Percentiles rank a stretch among this genome's conserved stretches.
Conservation (phyloP, 2,797 vertebrate species). For the Anabas testudineus region DNA sequence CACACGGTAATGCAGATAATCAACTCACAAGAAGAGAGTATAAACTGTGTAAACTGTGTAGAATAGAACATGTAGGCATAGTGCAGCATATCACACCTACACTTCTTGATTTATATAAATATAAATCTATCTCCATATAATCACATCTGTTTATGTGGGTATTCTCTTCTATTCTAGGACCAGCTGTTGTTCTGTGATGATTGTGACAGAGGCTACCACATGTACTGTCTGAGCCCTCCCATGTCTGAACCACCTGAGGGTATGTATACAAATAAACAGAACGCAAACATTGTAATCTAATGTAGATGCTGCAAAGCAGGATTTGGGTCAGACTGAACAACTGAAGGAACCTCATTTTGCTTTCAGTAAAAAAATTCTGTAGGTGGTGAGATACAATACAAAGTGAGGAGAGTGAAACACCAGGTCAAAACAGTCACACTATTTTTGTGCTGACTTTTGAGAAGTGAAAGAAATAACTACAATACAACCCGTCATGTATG, state of each 20-base stretch:
- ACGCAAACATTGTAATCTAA: too few species aligned
- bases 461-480: not conserved
- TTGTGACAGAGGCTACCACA: slow-evolving; percentile 94
- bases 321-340: slow-evolving; percentile 10
- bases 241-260: slow-evolving; percentile 95
- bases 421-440: slow-evolving; percentile 13
- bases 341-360: slow-evolving; percentile 9
- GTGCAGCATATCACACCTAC: not conserved
- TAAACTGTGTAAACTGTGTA: too few species aligned
- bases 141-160: slow-evolving; percentile 18
- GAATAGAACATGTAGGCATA: too few species aligned
- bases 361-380: slow-evolving; percentile 20
- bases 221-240: slow-evolving; percentile 94
- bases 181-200: slow-evolving; percentile 95
- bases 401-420: slow-evolving; percentile 8
- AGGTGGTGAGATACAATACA: slow-evolving; percentile 26
- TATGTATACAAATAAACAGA: slow-evolving; percentile 67
- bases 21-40: slow-evolving; percentile 3
- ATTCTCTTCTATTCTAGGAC: slow-evolving; percentile 82
- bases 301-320: not conserved
- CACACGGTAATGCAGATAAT: not conserved
- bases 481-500: not conserved
- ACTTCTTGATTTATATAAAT: not conserved
- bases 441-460: not conserved
- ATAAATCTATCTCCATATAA: not conserved